Base-by-base conservation (phyloP, 1,140 invertebrate genomes). In the honey bee (Apis mellifera) region DNA sequence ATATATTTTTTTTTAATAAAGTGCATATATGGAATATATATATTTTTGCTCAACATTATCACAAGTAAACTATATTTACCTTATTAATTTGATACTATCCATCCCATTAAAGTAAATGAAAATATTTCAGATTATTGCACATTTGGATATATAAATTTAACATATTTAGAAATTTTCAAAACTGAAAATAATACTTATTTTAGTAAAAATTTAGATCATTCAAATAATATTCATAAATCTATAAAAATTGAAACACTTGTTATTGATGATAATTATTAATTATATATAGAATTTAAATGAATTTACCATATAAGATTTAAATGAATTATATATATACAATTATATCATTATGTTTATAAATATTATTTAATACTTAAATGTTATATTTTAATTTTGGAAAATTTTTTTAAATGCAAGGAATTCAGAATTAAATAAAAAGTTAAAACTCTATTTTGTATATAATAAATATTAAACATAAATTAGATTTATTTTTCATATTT, bases 161-260 rank as follows among this genome's bases (percentile, higher is more conserved):
- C 32, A 75, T 65, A 75, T 1, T 75, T 75, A 75, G 54, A 65
- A 75, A 64, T 75, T 75, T 64, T 73, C 50, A 64, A 64, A 75
- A 75, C 60, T 75, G 73, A 75, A 75, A 75, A 75, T 64, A 74
- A 74, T 74, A 71, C 70, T 78, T 70, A 60, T 26, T 70, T 70
- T 50, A 72, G 32, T 75, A 65, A 75, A 66, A 23, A 57, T 66
- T 26, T 65, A 21, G 23, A 26, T 9, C 19, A 59, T 26, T 55
- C 57, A 72, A 5, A 72, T 32, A 57, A 32, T 21, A 19, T 54
- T 71, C 19, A 78, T 70, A n/a, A 52, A 52, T 59, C 65, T 32
- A 74, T 5, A 52, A 12, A 52, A 75, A 17, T 81, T 57, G 19
- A 76, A 52, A 59, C 0, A 68, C 26, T 26, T 15, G 19, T 17